Base-by-base conservation (phyloP, 1,140 invertebrate species). In the Arion vulgaris region DNA sequence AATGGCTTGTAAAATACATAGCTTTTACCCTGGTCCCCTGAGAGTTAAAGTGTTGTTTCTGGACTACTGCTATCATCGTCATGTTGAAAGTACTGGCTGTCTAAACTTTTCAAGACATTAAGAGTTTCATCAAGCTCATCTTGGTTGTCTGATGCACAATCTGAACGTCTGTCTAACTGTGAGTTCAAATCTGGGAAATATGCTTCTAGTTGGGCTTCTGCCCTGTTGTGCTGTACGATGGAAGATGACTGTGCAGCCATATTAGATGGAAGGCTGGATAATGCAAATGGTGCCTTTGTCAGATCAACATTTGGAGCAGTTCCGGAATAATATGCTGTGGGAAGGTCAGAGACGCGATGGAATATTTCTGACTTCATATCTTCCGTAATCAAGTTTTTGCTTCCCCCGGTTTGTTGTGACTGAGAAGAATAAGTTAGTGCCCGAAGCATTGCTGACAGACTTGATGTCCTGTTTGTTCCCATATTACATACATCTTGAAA, bases 291-390 rank as follows among this genome's bases (percentile, higher is more conserved):
- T 41, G 69, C 57, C 13, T 74, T 74, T 49, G 71, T 82, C 53
- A 82, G 62, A 51, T 82, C 81, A 2, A 82, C 72, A 75, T 83
- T 83, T n/a, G 82, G 82, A 36, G 82, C 77, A 38, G 69, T 83
- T 0, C 82, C 82, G 19, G 78, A 57, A 68, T 83, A 83, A 28
- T 80, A 49, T 11, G 78, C 77, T 32, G 78, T 80, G 38, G 82
- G 82, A 5, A 83, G 36, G 34, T 83, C 82, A 13, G 26, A 80
- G n/a, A 41, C 36, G 9, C 26, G 13, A 13, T 62, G 57, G 26
- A 15, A 62, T 23, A 23, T 5, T 62, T 62, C 26, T 9, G 57
- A n/a, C 26, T n/a, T 62, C 11, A 19, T 5, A 36, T 17, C 15
- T 5, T 72, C 34, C 34, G 69, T 36, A n/a, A 7, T 36, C 5